Evolutionary conservation across 1,140 invertebrate genomes (phyloP), one percentile per base, ranked within the genome.

Genomic region (Pseudachorutes palmiensis): DNA sequence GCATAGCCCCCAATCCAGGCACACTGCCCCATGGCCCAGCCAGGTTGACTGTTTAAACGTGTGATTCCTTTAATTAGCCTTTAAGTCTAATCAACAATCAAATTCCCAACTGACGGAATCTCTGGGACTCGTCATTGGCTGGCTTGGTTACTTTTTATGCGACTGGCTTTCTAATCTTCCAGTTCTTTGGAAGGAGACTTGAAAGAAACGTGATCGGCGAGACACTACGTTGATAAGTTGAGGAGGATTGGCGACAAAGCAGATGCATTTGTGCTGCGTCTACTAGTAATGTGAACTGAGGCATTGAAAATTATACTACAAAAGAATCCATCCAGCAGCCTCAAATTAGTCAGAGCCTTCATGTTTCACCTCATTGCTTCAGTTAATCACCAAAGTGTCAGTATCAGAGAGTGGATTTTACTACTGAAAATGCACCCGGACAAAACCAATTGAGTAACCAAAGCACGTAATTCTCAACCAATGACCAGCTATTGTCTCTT

Each of bases 1-100:
- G 84, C 90, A 91, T 92, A 24, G 70, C 72, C 29, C 72, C 72
- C 65, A 74, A 57, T 22, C 70, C 72, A 57, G 65, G 70, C 65
- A 72, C 66, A 33, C 68, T 62, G 26, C 68, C 72, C 70, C 72
- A 74, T 64, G 67, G 70, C 68, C 70, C 68, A 68, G 72, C 70
- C 70, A 74, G 72, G 22, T 57, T 71, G 30, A 70, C 67, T 65
- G 19, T n/a, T 14, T 33, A 62, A 30, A 62, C 30, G 62, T 26
- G 2, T 30, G 29, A 14, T 3, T 58, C 22, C 28, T 51, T 24
- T 22, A 57, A n/a, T n/a, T n/a, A n/a, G n/a, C n/a, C n/a, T n/a
- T 55, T 55, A 55, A 19, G 9, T 57, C 24, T 31, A 33, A 3
- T 31, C 5, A 61, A 28, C 9, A 61, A 31, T 33, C 29, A 31